phyloP scores from a whole-genome alignment of 2,797 vertebrate species.

The Hyperoplus lanceolatus region DNA sequence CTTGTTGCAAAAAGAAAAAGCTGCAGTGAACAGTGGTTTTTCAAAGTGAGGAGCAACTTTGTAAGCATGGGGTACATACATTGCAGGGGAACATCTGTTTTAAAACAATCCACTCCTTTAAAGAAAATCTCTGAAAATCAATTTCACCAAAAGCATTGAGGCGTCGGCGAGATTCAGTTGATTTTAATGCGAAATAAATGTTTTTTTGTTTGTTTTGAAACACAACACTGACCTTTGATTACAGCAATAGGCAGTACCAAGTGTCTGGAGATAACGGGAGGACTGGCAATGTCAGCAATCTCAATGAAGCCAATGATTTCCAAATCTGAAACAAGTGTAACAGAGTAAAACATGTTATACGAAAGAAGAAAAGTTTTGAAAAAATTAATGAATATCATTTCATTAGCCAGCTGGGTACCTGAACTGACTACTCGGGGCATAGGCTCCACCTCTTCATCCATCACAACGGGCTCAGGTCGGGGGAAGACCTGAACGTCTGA shows the following conservation, averaged over 20 bases:
- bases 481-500: constrained; percentile 99
- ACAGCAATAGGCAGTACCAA: constrained; percentile 96
- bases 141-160: not conserved
- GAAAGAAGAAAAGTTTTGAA: not conserved
- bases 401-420: constrained; percentile 81
- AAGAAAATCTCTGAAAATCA: not conserved
- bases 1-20: not conserved
- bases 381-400: not conserved
- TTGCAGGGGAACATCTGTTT: not conserved
- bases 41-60: not conserved
- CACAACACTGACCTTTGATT: constrained; percentile 90
- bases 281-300: constrained; percentile 97
- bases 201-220: constrained; percentile 5
- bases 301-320: constrained; percentile 99
- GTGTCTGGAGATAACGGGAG: constrained; percentile 96
- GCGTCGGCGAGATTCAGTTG: not conserved
- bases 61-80: not conserved
- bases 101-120: not conserved
- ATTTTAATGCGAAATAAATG: not conserved
- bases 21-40: not conserved
- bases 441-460: constrained; percentile 97
- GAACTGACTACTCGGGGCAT: constrained; percentile 91
- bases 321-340: constrained; percentile 86
- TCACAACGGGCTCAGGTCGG: constrained; percentile 93
- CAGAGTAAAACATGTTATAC: not conserved